Conservation (phyloP, 2,797 vertebrate genomes). For the Pseudochromis fuscus region DNA sequence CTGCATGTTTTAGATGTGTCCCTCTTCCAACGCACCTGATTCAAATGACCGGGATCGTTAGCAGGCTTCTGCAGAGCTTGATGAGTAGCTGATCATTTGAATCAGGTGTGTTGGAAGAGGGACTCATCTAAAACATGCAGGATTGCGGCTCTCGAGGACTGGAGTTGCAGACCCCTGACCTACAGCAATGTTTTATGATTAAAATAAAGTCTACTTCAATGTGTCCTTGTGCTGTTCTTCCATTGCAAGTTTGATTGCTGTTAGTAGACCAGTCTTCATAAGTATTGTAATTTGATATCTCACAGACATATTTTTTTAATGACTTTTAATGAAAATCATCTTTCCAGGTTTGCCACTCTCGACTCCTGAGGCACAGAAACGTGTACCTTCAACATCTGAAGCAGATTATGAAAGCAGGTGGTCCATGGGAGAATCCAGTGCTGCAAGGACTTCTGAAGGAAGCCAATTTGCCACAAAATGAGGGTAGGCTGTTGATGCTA, state of each 20-base stretch:
- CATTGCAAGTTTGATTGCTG: not conserved
- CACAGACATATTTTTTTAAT: not conserved
- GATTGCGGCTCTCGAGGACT: no score
- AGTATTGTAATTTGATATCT: not conserved
- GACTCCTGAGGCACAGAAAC: conserved; percentile 92
- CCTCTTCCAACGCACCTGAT: no score
- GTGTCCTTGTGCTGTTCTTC: not conserved
- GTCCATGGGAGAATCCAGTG: conserved; percentile 95
- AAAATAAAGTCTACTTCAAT: not conserved
- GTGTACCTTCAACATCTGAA: conserved; percentile 93
- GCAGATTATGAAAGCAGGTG: conserved; percentile 94
- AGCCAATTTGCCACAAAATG: conserved; percentile 86
- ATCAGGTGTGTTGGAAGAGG: no score
- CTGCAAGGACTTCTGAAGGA: conserved; percentile 94
- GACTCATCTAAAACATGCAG: no score
- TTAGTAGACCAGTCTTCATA: not conserved
- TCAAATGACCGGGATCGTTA: no score
- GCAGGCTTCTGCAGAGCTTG: no score
- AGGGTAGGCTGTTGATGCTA: conserved; percentile 81
- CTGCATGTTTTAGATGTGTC: no score
- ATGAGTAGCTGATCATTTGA: no score
- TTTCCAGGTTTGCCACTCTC: conserved; percentile 91
- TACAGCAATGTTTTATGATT: not conserved
- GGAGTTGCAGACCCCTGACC: no score
- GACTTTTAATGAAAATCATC: not conserved